Evolutionary conservation across 2,888 invertebrate genomes (phyloP), one percentile per base, ranked within the genome.

Genomic region (Lamproptera curius): DNA sequence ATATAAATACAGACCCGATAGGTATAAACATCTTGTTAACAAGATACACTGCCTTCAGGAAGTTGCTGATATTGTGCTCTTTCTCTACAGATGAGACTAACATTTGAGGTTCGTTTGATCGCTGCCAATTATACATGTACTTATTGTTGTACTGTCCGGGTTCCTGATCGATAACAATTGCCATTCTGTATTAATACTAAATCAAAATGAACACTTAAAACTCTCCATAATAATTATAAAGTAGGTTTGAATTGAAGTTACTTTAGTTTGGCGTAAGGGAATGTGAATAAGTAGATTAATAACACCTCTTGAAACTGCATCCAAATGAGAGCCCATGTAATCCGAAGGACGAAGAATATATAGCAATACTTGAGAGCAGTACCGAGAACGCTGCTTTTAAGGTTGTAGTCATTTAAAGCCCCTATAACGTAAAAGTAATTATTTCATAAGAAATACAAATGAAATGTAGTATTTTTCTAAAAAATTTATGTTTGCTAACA

Each of bases 1-100:
- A 23, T 36, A 10, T 13, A 16, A 8, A 20, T 13, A 13, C 43
- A 54, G 62, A 81, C 81, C 82, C 82, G 5, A 82, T 67, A 16
- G 82, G 80, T 49, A 81, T 67, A 14, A 79, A 81, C 73, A 81
- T 78, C 62, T 77, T 80, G 62, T 79, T 73, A 51, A 82, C 62
- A 8, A 73, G 55, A 49, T 76, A 79, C 4, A 76, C 14, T 0
- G 70, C 57, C 39, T 51, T 56, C 9, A 75, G 57, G 52, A 75
- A 79, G 16, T 49, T 46, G 2, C 34, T 52, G 14, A 53, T 50
- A 0, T 50, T 48, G 23, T 15, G 34, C 14, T 47, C 26, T 3
- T 14, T 2, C 5, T 5, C 10, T 11, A 17, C 26, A 20, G 0
- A 11, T 13, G 10, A 8, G 10, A 52, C n/a, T n/a, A n/a, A n/a